These are phyloP conservation scores for Liposcelis brunnea DNA, from an alignment of 2,888 invertebrate species.

Conservation along the genomic window DNA sequence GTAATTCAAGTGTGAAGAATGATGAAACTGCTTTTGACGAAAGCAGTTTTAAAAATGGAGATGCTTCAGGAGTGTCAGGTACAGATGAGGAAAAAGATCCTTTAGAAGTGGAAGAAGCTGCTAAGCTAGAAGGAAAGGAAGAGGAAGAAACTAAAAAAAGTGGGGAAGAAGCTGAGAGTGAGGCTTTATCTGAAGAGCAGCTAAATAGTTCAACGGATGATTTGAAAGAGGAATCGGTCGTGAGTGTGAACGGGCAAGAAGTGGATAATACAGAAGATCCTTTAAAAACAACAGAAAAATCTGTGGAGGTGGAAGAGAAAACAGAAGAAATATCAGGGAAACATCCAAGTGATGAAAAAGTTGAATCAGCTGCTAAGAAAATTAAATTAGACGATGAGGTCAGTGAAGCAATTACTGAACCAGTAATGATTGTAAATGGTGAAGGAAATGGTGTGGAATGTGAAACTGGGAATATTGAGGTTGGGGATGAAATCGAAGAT, in stretches of 20 bases:
- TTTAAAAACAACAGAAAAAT: neutral
- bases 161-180: conserved; percentile 19
- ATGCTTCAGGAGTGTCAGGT: conserved; percentile 8
- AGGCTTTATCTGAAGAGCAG: conserved; percentile 15
- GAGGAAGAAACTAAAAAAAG: conserved; percentile 30
- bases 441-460: conserved; percentile 50
- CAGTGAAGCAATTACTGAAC: conserved; percentile 54
- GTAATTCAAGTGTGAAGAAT: conserved; percentile 13
- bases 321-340: conserved; percentile 7
- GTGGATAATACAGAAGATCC: conserved; percentile 24
- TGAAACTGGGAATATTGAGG: conserved; percentile 30
- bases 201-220: conserved; percentile 23
- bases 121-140: conserved; percentile 22
- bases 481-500: conserved; percentile 59
- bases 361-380: conserved; percentile 12
- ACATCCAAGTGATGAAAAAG: conserved; percentile 9
- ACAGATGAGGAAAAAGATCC: conserved; percentile 11
- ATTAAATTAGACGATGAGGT: conserved; percentile 24
- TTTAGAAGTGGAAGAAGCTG: conserved; percentile 10
- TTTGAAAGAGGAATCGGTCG: conserved; percentile 15
- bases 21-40: conserved; percentile 14
- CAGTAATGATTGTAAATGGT: conserved; percentile 49
- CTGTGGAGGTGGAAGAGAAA: conserved; percentile 8
- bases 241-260: conserved; percentile 23
- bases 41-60: conserved; percentile 10